Base-by-base conservation (phyloP, 2,888 invertebrate genomes). In the Hydropsyche betteni region DNA sequence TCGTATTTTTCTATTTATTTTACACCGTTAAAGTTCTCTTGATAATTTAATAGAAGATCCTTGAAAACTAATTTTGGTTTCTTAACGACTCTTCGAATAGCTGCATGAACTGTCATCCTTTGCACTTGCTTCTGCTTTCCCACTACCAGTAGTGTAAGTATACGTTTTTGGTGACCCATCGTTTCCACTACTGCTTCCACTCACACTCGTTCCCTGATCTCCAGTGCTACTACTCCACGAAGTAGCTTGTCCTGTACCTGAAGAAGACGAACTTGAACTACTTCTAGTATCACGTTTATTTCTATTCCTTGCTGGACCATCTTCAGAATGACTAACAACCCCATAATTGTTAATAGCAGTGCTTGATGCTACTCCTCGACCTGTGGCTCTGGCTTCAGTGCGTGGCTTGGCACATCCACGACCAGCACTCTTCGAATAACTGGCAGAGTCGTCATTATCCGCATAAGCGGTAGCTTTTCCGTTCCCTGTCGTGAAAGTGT, bases 301-400 rank as follows among this genome's bases (percentile, higher is more conserved):
- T 24, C 24, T 24, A 24, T 10, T 55, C 33, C 24, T 33, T 16
- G 4, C 33, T 5, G 72, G 55, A 34, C 72, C 58, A 34, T 58
- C 72, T 7, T 38, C 16, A 38, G 72, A 72, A 38, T 74, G 70
- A 24, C 74, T 76, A 0, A 68, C 7, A 24, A 24, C 68, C 24
- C 76, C 76, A 10, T 38, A 5, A 14, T 70, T 74, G 44, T 76
- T 76, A 53, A 76, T 24, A 44, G 76, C 76, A 33, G 44, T 44
- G 6, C 36, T 44, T 12, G n/a, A 34, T 10, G 76, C 77, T 10
- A 53, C 58, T 24, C 77, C 77, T 2, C 5, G 10, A 6, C 77
- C 77, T 10, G 77, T 77, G 7, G 75, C 70, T 14, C 44, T 12
- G 10, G 68, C 72, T 33, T 38, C 44, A 2, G 77, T 77, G 24